Percentiles rank a stretch among this genome's conserved stretches.
Conservation (phyloP, 2,888 invertebrate species). For the Caenorhabditis virilis region DNA sequence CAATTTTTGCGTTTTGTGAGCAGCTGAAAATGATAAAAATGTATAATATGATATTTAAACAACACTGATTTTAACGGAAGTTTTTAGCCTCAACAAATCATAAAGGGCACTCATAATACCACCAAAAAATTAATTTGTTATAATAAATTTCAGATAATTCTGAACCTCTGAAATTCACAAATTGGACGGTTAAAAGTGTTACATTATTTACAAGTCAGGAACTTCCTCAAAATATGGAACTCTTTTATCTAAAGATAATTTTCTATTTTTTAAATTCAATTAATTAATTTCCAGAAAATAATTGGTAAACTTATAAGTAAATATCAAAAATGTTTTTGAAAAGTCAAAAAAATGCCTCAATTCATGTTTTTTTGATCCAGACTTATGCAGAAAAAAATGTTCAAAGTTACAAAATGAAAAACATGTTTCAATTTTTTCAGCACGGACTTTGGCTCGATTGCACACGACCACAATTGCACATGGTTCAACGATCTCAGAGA, state of each 20-base stretch:
- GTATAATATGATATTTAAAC: too few species aligned
- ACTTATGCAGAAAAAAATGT: too few species aligned
- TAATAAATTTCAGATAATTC: too few species aligned
- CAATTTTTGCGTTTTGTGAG: too few species aligned
- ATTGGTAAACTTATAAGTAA: neutral
- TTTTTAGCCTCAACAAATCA: neutral
- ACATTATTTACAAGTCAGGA: neutral
- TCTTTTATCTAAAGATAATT: neutral
- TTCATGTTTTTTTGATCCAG: too few species aligned
- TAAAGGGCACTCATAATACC: neutral
- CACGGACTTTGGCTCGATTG: conserved; percentile 67
- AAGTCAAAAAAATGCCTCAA: neutral
- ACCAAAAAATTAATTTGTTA: too few species aligned
- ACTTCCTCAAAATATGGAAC: neutral
- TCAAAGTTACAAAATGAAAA: too few species aligned
- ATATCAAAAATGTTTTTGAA: neutral
- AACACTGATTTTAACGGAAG: too few species aligned
- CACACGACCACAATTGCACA: conserved; percentile 54
- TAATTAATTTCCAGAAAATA: too few species aligned
- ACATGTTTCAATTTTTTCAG: conserved; percentile 43
- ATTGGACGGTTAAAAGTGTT: too few species aligned
- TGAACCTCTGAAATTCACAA: too few species aligned
- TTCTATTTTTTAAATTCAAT: neutral
- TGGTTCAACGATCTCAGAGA: conserved; percentile 35
- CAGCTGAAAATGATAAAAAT: too few species aligned